These are phyloP conservation scores for Xenopus petersii DNA, from an alignment of 2,797 vertebrate genomes.

Conservation along the genomic window DNA sequence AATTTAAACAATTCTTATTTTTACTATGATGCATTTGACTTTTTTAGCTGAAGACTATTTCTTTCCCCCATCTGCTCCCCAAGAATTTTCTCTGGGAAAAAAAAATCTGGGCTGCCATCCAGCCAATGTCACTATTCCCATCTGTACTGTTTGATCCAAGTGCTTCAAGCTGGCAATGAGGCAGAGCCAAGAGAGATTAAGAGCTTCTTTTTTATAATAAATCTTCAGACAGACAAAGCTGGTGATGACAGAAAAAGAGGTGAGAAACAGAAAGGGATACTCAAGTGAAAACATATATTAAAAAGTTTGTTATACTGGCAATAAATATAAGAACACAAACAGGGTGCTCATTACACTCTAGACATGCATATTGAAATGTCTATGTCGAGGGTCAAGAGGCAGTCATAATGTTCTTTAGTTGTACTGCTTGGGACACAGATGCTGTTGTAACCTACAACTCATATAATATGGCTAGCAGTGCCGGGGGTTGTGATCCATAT, in stretches of 20 bases:
- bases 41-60: slow-evolving; percentile 35
- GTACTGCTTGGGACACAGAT: too few species aligned
- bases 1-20: slow-evolving; percentile 48
- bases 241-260: slow-evolving; percentile 48
- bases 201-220: slow-evolving; percentile 56
- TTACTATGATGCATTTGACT: slow-evolving; percentile 27
- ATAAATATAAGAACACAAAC: slow-evolving; percentile 7
- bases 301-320: slow-evolving; percentile 6
- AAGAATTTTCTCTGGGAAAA: slow-evolving; percentile 57
- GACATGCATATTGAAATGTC: slow-evolving; percentile 3
- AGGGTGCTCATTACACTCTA: slow-evolving; percentile 2
- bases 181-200: slow-evolving; percentile 61
- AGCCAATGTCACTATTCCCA: slow-evolving; percentile 60
- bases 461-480: too few species aligned
- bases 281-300: slow-evolving; percentile 39
- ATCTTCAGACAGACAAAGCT: slow-evolving; percentile 38
- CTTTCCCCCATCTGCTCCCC: slow-evolving; percentile 31
- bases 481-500: too few species aligned
- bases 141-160: slow-evolving; percentile 60
- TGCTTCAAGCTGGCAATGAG: slow-evolving; percentile 59
- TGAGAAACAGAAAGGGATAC: slow-evolving; percentile 31
- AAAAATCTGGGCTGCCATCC: slow-evolving; percentile 57
- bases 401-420: too few species aligned
- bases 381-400: not conserved
- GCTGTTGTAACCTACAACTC: too few species aligned